phyloP scores from a whole-genome alignment of 2,797 vertebrate genomes.

The Phataginus tricuspis region DNA sequence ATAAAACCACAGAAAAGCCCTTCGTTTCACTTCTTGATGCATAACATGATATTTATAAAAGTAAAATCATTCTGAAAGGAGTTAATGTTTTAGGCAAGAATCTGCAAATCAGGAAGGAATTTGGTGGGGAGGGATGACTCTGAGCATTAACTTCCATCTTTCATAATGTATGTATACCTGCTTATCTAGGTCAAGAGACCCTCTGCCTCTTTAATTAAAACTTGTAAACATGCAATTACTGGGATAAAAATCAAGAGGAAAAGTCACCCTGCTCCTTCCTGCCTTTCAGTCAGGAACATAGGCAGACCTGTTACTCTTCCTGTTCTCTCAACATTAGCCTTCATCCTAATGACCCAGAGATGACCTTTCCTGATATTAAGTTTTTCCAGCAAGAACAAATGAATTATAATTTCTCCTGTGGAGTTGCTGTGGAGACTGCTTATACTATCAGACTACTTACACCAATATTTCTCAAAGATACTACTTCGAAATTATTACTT shows the following conservation, averaged over 20 bases:
- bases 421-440: background rate
- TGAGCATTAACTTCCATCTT: background rate
- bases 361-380: slow-evolving; percentile 23
- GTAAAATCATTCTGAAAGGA: background rate
- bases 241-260: slow-evolving; percentile 48
- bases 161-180: background rate
- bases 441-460: background rate
- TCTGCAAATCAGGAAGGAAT: background rate
- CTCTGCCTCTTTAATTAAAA: slow-evolving; percentile 10
- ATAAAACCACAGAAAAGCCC: background rate
- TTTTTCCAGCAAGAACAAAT: slow-evolving; percentile 4
- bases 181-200: background rate
- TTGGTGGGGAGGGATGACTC: background rate
- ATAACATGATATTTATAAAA: background rate
- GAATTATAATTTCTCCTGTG: background rate
- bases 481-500: background rate
- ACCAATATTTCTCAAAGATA: background rate
- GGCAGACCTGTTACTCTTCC: slow-evolving; percentile 44
- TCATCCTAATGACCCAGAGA: slow-evolving; percentile 21
- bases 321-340: slow-evolving; percentile 16
- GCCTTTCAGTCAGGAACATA: slow-evolving; percentile 49
- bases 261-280: slow-evolving; percentile 48
- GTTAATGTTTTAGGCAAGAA: background rate
- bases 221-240: slow-evolving; percentile 53
- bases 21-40: background rate